Evolutionary conservation across 2,797 vertebrate genomes (phyloP), one percentile per base, ranked within the genome.

Genomic region (Brachymystax lenok): DNA sequence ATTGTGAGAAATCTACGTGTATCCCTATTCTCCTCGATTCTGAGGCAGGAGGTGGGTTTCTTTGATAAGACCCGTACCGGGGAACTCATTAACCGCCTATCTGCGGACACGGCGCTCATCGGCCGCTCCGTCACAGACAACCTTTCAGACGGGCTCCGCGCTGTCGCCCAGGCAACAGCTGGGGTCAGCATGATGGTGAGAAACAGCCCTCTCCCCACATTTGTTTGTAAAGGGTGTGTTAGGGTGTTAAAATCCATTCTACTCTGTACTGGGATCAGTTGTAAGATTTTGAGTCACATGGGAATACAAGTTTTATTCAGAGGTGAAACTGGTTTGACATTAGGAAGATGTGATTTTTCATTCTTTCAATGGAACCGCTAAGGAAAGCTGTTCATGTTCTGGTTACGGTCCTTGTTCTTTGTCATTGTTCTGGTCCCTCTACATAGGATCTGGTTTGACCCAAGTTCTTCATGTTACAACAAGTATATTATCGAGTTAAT

Each of bases 111-210:
- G 0, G 84, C 94, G 0, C 89, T 98, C 63, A 91, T 99, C 19
- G 98, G 98, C 63, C 92, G 76, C 84, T 97, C 97, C 0, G 88
- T 99, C 84, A 99, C 98, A 0, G 97, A 99, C 89, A 99, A 99
- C 90, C 93, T 99, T 75, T 98, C 98, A 0, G 98, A 99, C 8
- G 98, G 98, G 17, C 95, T 99, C 77, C 92, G 98, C 86, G 96
- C 98, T 0, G 91, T 94, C 0, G 97, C 96, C 61, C 98, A 99
- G 90, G 97, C 96, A 5, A 94, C 89, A 4, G 95, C 95, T 33
- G 98, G 97, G 21, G 82, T 99, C 82, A 96, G 96, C 84, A 99
- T 99, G 98, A 99, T 99, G 98, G 98, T 99, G 92, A 93, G 93
- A 79, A 1, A 0, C 6, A 6, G 64, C 13, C 14, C 28, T 30